Base-by-base conservation (phyloP, 2,888 invertebrate genomes). In the Scaptodrosophila latifasciaeformis region DNA sequence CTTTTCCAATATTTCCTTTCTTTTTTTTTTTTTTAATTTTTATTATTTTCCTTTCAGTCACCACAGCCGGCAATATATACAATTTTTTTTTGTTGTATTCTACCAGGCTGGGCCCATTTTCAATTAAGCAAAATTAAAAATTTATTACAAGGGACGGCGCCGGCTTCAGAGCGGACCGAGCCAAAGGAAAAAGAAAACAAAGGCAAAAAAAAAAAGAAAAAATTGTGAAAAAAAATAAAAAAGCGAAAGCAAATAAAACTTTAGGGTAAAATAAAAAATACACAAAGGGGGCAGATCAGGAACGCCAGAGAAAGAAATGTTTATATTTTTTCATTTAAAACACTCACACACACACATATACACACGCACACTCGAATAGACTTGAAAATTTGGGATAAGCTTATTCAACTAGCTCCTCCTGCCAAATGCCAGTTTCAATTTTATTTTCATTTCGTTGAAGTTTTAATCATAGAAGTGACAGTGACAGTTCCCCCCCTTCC, bases 61-160 rank as follows among this genome's bases (percentile, higher is more conserved):
- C 34, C 30, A 39, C 46, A 43, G 40, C 27, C 18, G 29, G 24
- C 42, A 29, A 50, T 54, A 49, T 53, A n/a, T 30, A 6, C 10
- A 29, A 29, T 30, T 39, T 13, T 31, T 58, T 18, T 49, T 29
- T 45, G 31, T 27, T 44, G 29, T 49, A 17, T 45, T 15, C 35
- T 45, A 39, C 52, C 40, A 39, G 55, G 44, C 55, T 35, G 35
- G n/a, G 48, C 44, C 65, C 67, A 69, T 80, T 78, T 80, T 80
- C 78, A 80, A 78, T 80, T 78, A 80, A 78, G 78, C 78, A 63
- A 67, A 67, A 78, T 78, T 78, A 80, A 80, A 78, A 78, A 78
- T 78, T 69, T 75, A 78, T 75, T 75, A 67, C 67, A 42, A 71
- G 59, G 47, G 35, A 19, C 10, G 35, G 24, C 7, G 47, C 35